Evolutionary conservation across 2,113 vertebrate genomes (phyloP), one percentile per base, ranked within the genome.

Genomic region (Antechinus stuartii): DNA sequence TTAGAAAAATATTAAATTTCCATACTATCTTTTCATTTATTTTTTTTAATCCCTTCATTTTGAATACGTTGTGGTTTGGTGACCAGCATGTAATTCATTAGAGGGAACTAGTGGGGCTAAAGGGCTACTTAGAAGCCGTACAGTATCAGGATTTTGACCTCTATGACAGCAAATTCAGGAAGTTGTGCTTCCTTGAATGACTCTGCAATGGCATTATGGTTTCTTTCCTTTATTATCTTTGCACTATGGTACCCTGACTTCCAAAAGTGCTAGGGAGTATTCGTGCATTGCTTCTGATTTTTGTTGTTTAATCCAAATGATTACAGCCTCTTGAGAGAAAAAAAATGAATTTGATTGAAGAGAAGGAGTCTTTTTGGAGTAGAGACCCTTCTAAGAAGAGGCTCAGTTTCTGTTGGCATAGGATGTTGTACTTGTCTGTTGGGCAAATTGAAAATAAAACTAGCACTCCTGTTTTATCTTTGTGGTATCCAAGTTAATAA

Each of bases 21-120:
- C 89, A 90, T 96, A 91, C 97, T 97, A 97, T 97, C 93, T 98
- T 98, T 98, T 98, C 97, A 98, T 98, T 95, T 97, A 90, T 91
- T 35, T 97, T 97, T 98, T 97, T 97, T 35, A 68, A 94, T 97
- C 95, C 94, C 93, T 96, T 97, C 93, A 91, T 96, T 98, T 93
- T 97, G 90, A 95, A 61, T 24, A 93, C n/a, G 3, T 95, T 94
- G 96, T 93, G n/a, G 53, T 93, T 96, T 92, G 90, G 52, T 95
- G 92, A 90, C 52, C 52, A 53, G 7, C 6, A 1, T 55, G n/a
- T 61, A 52, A 52, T 52, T 52, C 27, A 12, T 95, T 61, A 89
- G 95, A 84, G 61, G 42, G 27, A 92, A 94, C 68, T 84, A 42
- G 68, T 42, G 19, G 68, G n/a, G 35, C 68, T 84, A 84, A 84